Conservation (phyloP, 1,140 invertebrate genomes). For the Nebria ingens region DNA sequence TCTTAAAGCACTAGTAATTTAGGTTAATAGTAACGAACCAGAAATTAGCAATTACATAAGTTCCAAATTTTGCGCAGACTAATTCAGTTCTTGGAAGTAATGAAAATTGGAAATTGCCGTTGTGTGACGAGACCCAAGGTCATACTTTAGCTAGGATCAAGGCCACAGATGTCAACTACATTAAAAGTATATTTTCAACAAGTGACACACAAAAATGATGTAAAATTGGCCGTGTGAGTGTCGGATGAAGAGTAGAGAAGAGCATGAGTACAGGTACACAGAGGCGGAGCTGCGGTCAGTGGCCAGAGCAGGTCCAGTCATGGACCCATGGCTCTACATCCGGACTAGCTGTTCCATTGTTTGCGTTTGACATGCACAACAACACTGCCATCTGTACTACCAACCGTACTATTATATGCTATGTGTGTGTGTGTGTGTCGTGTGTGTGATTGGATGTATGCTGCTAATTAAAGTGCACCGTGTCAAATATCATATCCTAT, state of each 20-base stretch:
- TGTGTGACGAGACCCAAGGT: not conserved
- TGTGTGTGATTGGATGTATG: no score
- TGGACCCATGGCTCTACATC: conserved; percentile 1
- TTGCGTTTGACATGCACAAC: conserved; percentile 1
- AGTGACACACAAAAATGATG: not conserved
- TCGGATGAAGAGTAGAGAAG: not conserved
- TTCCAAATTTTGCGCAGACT: no score
- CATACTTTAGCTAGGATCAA: not conserved
- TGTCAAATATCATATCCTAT: no score
- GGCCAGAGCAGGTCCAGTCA: conserved; percentile 7
- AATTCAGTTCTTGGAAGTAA: no score
- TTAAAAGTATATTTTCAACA: not conserved
- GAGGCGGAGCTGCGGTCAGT: conserved; percentile 4
- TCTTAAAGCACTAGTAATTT: no score
- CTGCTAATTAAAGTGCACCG: no score
- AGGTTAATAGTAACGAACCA: no score
- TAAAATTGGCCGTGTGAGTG: no score
- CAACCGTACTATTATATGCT: no score
- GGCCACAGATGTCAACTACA: not conserved
- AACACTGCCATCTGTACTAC: not conserved
- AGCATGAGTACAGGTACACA: not conserved
- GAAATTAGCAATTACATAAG: no score
- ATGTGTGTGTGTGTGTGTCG: no score
- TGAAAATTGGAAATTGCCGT: no score
- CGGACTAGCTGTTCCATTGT: not conserved